Percentiles rank a stretch among this genome's conserved stretches.
Conservation (phyloP, 2,113 vertebrate species). For the Mastomys coucha region DNA sequence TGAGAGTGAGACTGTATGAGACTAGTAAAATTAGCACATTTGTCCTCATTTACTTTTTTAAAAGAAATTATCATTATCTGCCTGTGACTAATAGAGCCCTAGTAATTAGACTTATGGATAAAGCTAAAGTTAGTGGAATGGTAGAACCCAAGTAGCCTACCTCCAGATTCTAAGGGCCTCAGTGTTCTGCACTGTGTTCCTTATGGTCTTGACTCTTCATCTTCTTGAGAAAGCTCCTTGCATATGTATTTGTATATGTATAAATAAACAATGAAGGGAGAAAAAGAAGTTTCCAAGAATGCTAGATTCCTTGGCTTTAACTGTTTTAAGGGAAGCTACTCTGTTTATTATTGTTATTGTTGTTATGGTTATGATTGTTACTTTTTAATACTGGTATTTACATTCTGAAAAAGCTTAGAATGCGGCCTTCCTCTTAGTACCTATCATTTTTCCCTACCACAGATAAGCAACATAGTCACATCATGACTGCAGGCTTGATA, state of each 20-base stretch:
- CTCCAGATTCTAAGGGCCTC: not conserved
- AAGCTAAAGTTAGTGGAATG: not conserved
- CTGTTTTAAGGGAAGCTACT: not conserved
- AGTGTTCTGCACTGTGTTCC: not conserved
- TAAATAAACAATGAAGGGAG: not conserved
- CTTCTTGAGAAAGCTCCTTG: not conserved
- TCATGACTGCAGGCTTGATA: not conserved
- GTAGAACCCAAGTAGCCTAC: not conserved
- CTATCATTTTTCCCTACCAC: not conserved
- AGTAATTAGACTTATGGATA: not conserved
- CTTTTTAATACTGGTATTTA: not conserved
- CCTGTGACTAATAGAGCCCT: not conserved
- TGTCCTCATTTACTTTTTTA: not conserved
- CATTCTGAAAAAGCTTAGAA: slow-evolving; percentile 5
- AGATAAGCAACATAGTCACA: not conserved
- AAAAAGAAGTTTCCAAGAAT: not conserved
- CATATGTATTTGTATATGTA: not conserved
- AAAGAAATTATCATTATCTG: not conserved
- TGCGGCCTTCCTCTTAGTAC: not conserved
- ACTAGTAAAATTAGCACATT: not conserved
- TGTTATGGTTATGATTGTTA: not conserved
- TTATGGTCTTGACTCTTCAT: not conserved
- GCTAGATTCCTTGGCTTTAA: not conserved
- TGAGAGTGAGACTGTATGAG: not conserved
- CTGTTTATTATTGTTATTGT: not conserved